Evolutionary conservation across 1,140 invertebrate species (phyloP), one percentile per base, ranked within the genome.

Genomic region (Drosophila burlai): DNA sequence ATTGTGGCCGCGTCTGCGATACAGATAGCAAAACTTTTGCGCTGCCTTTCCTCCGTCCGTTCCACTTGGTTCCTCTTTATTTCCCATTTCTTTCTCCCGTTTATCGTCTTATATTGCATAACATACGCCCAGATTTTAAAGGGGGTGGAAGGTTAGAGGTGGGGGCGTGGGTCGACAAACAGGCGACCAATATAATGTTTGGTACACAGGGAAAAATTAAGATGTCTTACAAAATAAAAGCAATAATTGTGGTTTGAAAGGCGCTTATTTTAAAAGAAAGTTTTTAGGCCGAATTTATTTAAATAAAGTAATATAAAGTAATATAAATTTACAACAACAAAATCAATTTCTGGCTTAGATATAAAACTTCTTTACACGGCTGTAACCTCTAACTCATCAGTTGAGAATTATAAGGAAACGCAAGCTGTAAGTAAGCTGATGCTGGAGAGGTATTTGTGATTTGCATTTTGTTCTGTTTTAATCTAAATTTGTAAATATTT

Each of bases 1-100:
- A 87, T 87, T 87, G 83, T 87, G 81, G 73, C 69, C 62, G 46
- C 68, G 84, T 65, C 81, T 79, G 76, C 84, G 85, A 84, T 89
- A 89, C 85, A 90, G 81, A 89, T 89, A 87, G 80, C 60, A 71
- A 77, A 87, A 87, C 77, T 83, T 87, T 87, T 83, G 26, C 76
- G 26, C 61, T 62, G 54, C 50, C 49, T 81, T 69, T 74, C 69
- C 49, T 77, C 72, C 65, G 78, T 81, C 73, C 58, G 78, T 65
- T 73, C 59, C 64, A 71, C 54, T 71, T 46, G 71, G 57, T 63
- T 69, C 50, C 42, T 62, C 43, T 63, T 66, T 57, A 57, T 50
- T 64, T 64, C 64, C 15, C 52, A 36, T 18, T 62, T 80, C 45
- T 71, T 36, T 62, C 40, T 49, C 42, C 69, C 68, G 63, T 73